These are phyloP conservation scores for Torymus aiolomorphi DNA, from an alignment of 2,888 invertebrate genomes.

Conservation along the genomic window DNA sequence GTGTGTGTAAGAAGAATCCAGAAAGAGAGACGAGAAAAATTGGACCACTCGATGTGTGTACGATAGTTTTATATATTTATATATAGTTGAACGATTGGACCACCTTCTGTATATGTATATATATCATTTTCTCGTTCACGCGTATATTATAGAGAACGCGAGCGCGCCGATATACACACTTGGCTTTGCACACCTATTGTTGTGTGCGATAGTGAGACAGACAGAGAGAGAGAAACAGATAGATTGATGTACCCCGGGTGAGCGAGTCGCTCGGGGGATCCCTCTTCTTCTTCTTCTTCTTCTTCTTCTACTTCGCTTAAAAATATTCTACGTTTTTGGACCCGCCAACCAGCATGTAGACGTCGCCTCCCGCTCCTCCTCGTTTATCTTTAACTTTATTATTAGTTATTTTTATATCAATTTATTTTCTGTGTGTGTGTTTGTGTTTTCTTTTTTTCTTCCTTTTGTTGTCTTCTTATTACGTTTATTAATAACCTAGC, in stretches of 20 bases:
- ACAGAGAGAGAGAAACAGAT: no score
- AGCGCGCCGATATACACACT: background rate
- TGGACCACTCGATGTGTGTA: slow-evolving; percentile 36
- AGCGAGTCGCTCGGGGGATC: no score
- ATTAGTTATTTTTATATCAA: background rate
- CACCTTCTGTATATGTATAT: no score
- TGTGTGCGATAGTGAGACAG: slow-evolving; percentile 19
- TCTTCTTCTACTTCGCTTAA: slow-evolving; percentile 57
- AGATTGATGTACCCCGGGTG: no score
- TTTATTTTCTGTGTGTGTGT: background rate
- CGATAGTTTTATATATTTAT: slow-evolving; percentile 18
- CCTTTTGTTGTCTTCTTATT: no score
- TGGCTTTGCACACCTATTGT: background rate
- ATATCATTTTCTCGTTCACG: no score
- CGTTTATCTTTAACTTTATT: slow-evolving; percentile 38
- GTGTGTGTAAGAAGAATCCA: background rate
- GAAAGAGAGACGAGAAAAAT: slow-evolving; percentile 35
- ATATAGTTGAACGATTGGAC: slow-evolving; percentile 1
- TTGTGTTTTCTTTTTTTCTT: no score
- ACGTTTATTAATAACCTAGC: no score
- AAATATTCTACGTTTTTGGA: slow-evolving; percentile 74
- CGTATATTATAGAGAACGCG: background rate
- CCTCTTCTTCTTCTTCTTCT: no score
- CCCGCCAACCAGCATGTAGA: slow-evolving; percentile 73
- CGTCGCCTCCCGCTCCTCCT: slow-evolving; percentile 52